phyloP scores from a whole-genome alignment of 2,113 vertebrate species.

The Pedionomus torquatus region DNA sequence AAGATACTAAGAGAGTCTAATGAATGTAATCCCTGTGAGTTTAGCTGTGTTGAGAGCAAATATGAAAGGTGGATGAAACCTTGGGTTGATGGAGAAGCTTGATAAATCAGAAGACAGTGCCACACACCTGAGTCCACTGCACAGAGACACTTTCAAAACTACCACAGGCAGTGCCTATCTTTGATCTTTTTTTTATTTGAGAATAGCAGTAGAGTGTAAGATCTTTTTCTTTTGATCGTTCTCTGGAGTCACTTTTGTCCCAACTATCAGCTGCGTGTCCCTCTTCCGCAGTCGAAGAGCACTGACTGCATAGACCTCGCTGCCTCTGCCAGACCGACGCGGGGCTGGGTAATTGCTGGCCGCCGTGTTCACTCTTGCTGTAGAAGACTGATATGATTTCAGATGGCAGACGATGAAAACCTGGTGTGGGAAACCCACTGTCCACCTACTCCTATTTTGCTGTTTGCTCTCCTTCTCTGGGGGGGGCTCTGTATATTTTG shows the following conservation, averaged over 20 bases:
- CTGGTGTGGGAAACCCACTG: not conserved
- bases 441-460: conserved; percentile 27
- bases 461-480: conserved; percentile 17
- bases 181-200: not conserved
- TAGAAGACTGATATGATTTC: not conserved
- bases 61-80: conserved; percentile 10
- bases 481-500: not conserved
- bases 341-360: not conserved
- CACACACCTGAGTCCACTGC: not conserved
- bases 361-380: not conserved
- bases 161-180: not conserved
- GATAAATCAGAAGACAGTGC: conserved; percentile 37
- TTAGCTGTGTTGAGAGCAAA: conserved; percentile 13
- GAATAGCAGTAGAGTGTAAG: not conserved
- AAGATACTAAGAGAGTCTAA: conserved; percentile 23
- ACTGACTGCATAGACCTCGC: not conserved
- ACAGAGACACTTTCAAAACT: not conserved
- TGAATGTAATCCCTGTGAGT: conserved; percentile 37
- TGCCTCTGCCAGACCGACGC: not conserved
- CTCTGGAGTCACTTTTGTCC: not conserved
- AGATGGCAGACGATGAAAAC: not conserved
- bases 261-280: not conserved
- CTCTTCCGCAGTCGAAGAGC: not conserved
- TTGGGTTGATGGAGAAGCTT: conserved; percentile 19
- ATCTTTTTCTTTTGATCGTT: not conserved